These are phyloP conservation scores for Melieria picta DNA, from an alignment of 2,888 invertebrate genomes.

Conservation along the genomic window DNA sequence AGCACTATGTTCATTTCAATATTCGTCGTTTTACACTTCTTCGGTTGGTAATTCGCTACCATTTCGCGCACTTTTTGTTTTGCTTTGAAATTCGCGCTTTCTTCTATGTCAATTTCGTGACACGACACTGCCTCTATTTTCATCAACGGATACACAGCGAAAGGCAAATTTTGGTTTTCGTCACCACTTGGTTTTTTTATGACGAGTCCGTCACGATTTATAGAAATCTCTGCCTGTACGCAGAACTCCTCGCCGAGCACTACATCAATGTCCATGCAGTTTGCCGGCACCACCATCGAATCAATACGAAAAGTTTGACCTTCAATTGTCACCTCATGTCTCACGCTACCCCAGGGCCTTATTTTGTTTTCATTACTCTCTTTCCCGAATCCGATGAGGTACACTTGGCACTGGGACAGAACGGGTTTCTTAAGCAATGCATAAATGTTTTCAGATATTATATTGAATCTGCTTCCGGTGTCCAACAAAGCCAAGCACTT, in stretches of 20 bases:
- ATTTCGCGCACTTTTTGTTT: constrained; percentile 14
- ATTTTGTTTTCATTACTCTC: constrained; percentile 7
- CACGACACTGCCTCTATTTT: constrained; percentile 14
- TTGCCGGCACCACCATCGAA: constrained; percentile 8
- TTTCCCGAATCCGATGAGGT: constrained; percentile 6
- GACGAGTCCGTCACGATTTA: constrained; percentile 24
- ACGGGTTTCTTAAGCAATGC: no score
- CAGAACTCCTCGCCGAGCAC: constrained; percentile 34
- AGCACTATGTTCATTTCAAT: constrained; percentile 39
- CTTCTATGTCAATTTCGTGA: constrained; percentile 3
- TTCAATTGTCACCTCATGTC: not conserved
- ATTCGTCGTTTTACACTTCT: constrained; percentile 1
- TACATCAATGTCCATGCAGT: constrained; percentile 28
- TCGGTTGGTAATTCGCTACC: constrained; percentile 12
- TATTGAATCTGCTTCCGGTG: constrained; percentile 32
- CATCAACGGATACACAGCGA: constrained; percentile 2
- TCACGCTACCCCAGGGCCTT: constrained; percentile 8
- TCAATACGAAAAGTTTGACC: constrained; percentile 6
- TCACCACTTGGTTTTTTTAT: constrained; percentile 16
- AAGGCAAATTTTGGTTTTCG: not conserved
- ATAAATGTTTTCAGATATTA: no score
- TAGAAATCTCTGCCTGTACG: constrained; percentile 21
- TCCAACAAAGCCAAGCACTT: constrained; percentile 25
- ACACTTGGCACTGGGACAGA: not conserved
- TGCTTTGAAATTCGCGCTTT: not conserved